phyloP scores from a whole-genome alignment of 2,797 vertebrate genomes.

The Cossypha polioptera region DNA sequence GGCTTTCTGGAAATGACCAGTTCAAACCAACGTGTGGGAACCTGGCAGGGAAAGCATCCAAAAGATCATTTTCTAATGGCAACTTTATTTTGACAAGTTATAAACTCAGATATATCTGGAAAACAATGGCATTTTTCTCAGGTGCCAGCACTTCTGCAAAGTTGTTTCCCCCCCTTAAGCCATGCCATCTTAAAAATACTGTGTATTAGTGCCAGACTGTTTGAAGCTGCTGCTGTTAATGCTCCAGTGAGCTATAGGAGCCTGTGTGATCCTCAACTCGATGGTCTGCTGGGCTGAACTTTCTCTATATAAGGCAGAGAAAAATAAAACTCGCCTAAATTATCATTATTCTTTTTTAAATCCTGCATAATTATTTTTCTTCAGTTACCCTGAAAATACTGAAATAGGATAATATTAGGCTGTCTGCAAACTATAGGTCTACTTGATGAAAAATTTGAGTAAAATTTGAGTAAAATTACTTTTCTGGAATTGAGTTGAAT shows the following conservation, averaged over 20 bases:
- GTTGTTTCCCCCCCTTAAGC: neutral
- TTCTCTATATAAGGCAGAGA: neutral
- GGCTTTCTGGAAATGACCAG: conserved; percentile 43
- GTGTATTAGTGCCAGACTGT: conserved; percentile 22
- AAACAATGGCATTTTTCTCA: conserved; percentile 44
- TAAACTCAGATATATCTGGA: conserved; percentile 22
- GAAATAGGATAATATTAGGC: neutral
- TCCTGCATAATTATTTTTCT: neutral
- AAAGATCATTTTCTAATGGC: conserved; percentile 27
- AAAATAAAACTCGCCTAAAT: neutral
- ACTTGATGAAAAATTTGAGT: neutral
- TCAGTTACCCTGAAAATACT: neutral
- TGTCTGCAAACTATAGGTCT: neutral
- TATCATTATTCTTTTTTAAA: neutral
- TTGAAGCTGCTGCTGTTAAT: conserved; percentile 22
- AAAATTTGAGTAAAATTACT: neutral
- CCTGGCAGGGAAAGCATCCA: neutral
- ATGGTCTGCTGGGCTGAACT: neutral
- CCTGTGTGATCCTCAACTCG: neutral
- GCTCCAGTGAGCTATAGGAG: neutral
- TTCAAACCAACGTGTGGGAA: neutral
- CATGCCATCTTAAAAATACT: neutral
- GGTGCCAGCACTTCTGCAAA: conserved; percentile 27
- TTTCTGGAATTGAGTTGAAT: conserved; percentile 40
- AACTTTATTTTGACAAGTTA: conserved; percentile 33